Evolutionary conservation across 2,888 invertebrate genomes (phyloP).

Genomic region (Arenicola marina): DNA sequence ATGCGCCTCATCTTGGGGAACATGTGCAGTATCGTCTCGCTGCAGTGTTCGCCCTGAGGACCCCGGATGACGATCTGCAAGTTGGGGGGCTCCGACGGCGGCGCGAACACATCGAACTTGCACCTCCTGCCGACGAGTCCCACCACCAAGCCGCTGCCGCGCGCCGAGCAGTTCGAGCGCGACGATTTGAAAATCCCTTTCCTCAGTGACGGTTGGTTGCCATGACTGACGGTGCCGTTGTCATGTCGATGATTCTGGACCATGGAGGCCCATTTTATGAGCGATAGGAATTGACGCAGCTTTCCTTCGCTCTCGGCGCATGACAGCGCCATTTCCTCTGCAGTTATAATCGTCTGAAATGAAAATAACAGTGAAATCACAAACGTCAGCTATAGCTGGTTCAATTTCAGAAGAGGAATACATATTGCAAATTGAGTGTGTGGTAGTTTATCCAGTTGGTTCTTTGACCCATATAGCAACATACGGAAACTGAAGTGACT

Average conservation of each 20-base stretch:
- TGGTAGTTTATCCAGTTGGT: no score
- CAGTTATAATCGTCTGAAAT: neutral
- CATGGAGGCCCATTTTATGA: conserved; percentile 8
- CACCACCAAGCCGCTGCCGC: conserved; percentile 54
- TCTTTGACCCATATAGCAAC: no score
- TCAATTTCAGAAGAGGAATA: neutral
- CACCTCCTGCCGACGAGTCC: conserved; percentile 55
- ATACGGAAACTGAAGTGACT: no score
- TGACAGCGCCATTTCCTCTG: neutral
- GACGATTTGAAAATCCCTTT: no score
- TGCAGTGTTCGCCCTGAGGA: conserved; percentile 44
- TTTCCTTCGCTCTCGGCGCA: neutral
- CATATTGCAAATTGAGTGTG: neutral
- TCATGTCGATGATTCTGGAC: no score
- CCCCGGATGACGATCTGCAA: conserved; percentile 48
- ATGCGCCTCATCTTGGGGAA: neutral
- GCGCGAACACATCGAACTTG: conserved; percentile 47
- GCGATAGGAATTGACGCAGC: neutral
- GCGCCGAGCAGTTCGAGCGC: conserved; percentile 48
- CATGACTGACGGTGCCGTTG: no score
- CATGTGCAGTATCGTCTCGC: conserved; percentile 36
- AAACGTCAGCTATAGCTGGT: neutral
- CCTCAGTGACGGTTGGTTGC: no score
- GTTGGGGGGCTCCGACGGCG: conserved; percentile 30
- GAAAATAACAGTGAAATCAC: neutral